phyloP scores from a whole-genome alignment of 2,888 invertebrate genomes.

The Pammene aurita region DNA sequence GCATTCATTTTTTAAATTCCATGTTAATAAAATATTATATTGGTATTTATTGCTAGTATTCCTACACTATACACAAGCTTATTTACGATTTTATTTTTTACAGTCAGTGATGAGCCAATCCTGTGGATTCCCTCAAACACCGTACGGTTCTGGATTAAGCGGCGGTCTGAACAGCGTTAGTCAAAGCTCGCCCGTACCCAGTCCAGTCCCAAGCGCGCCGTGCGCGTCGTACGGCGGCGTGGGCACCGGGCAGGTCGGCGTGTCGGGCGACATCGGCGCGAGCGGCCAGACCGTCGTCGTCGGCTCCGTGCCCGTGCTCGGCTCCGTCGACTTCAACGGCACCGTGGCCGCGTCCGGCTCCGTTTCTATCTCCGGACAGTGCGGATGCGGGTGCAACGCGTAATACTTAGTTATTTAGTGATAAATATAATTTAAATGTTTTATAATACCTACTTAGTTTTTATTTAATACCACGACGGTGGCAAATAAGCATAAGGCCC shows the following conservation, averaged over 20 bases:
- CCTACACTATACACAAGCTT: too few species aligned
- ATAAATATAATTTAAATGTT: slow-evolving; percentile 14
- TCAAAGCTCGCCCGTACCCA: slow-evolving; percentile 5
- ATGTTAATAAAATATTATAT: too few species aligned
- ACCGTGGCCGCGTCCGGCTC: slow-evolving; percentile 38
- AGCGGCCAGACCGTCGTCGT: slow-evolving; percentile 51
- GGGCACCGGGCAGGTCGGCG: slow-evolving; percentile 51
- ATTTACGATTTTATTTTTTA: background rate
- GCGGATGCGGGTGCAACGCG: slow-evolving; percentile 35
- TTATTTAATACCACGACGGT: too few species aligned
- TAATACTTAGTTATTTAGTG: background rate
- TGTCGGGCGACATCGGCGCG: slow-evolving; percentile 51
- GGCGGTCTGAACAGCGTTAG: background rate
- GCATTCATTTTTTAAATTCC: too few species aligned
- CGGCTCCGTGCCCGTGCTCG: slow-evolving; percentile 55
- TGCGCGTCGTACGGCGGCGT: slow-evolving; percentile 49
- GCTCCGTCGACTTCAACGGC: slow-evolving; percentile 41
- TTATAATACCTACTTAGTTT: background rate
- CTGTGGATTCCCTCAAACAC: slow-evolving; percentile 6
- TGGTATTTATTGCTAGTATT: too few species aligned
- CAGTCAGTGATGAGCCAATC: slow-evolving; percentile 18
- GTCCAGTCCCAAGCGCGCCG: slow-evolving; percentile 31
- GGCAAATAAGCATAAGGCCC: too few species aligned
- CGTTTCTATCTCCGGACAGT: slow-evolving; percentile 38
- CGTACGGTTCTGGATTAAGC: background rate